Evolutionary conservation across 2,888 invertebrate genomes (phyloP).

Genomic region (Melitaea athalia): DNA sequence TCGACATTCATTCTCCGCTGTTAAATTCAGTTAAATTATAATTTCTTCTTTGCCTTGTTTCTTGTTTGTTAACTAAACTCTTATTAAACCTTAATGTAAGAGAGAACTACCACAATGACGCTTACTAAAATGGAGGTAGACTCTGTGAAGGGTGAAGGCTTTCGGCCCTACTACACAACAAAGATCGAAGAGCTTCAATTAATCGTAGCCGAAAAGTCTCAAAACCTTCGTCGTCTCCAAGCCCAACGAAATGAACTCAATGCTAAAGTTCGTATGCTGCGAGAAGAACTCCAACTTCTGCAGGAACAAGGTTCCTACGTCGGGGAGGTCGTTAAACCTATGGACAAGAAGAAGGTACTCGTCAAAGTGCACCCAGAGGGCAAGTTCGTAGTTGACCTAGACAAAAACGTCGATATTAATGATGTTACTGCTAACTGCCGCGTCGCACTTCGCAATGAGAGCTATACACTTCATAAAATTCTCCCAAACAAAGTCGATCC

Average conservation of each 20-base stretch:
- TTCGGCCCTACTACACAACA: constrained; percentile 97
- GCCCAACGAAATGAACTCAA: constrained; percentile 99
- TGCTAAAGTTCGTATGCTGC: constrained; percentile 98
- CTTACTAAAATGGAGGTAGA: constrained; percentile 88
- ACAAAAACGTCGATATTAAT: constrained; percentile 99
- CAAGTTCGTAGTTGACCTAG: constrained; percentile 99
- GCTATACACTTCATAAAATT: constrained; percentile 99
- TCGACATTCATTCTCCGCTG: constrained; percentile 24
- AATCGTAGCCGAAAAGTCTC: constrained; percentile 98
- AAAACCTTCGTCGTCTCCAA: constrained; percentile 97
- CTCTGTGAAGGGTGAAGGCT: constrained; percentile 90
- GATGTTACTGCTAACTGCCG: constrained; percentile 98
- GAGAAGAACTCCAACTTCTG: constrained; percentile 97
- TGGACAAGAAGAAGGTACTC: constrained; percentile 99
- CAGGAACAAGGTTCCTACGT: constrained; percentile 99
- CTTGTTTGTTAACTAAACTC: not conserved
- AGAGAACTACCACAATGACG: constrained; percentile 61
- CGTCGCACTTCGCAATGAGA: constrained; percentile 98
- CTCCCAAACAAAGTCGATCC: constrained; percentile 99
- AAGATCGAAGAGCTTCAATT: constrained; percentile 99
- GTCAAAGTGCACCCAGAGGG: constrained; percentile 99
- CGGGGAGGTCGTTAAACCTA: constrained; percentile 99
- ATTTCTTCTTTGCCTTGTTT: constrained; percentile 6
- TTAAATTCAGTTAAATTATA: not conserved
- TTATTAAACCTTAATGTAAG: constrained; percentile 32